Evolutionary conservation across 2,113 vertebrate genomes (phyloP).

Genomic region (Corythoichthys intestinalis): DNA sequence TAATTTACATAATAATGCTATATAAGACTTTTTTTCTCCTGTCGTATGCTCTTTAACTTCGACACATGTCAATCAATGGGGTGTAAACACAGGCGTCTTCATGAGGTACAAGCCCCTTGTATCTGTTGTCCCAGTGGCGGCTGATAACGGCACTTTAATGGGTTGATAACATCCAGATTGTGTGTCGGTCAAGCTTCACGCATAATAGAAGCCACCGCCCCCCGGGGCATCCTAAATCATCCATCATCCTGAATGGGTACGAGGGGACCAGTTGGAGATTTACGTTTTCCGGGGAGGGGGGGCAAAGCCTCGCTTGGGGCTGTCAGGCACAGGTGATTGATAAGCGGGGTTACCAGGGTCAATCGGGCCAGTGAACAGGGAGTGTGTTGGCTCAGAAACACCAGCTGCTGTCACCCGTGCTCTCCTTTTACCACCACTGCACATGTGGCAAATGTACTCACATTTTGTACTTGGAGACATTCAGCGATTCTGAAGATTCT

Average conservation of each 20-base stretch:
- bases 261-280: slow-evolving; percentile 37
- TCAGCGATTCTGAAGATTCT: too few species aligned
- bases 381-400: slow-evolving; percentile 25
- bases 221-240: slow-evolving; percentile 47
- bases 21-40: too few species aligned
- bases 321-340: slow-evolving; percentile 64
- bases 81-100: not conserved
- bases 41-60: not conserved
- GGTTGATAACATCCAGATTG: not conserved
- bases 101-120: not conserved
- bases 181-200: slow-evolving; percentile 41
- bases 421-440: not conserved
- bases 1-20: too few species aligned
- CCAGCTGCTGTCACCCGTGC: slow-evolving; percentile 31
- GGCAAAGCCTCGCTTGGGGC: slow-evolving; percentile 25
- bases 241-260: slow-evolving; percentile 57
- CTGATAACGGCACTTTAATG: slow-evolving; percentile 6
- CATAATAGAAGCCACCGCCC: slow-evolving; percentile 44
- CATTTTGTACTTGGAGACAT: not conserved
- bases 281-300: slow-evolving; percentile 51
- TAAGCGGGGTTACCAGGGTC: slow-evolving; percentile 54
- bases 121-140: not conserved
- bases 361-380: slow-evolving; percentile 55
- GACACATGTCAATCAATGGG: not conserved
- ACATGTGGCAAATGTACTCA: not conserved